Conservation (phyloP, 2,113 vertebrate genomes). For the Jaculus jaculus region DNA sequence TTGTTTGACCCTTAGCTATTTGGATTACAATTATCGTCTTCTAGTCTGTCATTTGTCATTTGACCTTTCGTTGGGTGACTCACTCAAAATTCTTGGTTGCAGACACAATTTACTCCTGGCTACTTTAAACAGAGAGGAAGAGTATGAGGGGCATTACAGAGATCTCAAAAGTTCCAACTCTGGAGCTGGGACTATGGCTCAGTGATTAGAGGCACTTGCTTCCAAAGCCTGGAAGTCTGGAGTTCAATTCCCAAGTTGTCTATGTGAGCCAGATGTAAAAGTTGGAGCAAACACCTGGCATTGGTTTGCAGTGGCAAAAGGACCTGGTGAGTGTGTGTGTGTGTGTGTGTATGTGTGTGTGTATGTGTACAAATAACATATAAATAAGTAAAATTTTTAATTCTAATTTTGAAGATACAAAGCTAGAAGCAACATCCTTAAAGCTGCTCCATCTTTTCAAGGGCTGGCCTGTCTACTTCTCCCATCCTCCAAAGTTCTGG, state of each 20-base stretch:
- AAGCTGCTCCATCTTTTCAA: background rate
- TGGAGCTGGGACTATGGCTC: too few relatives aligned
- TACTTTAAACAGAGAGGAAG: background rate
- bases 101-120: slow-evolving; percentile 6
- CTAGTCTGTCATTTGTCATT: slow-evolving; percentile 6
- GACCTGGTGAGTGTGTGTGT: too few relatives aligned
- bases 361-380: too few relatives aligned
- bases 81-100: slow-evolving; percentile 5
- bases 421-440: background rate
- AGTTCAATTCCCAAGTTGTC: too few relatives aligned
- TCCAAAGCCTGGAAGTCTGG: too few relatives aligned
- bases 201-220: too few relatives aligned
- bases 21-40: slow-evolving; percentile 29
- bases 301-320: too few relatives aligned
- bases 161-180: background rate
- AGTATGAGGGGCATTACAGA: background rate
- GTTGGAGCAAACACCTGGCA: too few relatives aligned
- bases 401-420: background rate
- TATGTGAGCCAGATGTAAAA: too few relatives aligned
- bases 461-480: background rate
- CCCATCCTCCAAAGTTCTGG: rapidly evolving
- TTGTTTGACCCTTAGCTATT: slow-evolving; percentile 13
- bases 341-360: too few relatives aligned
- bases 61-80: slow-evolving; percentile 13
- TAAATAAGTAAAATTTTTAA: background rate